These are phyloP conservation scores for Conger conger DNA, from an alignment of 2,113 vertebrate species.

Conservation along the genomic window DNA sequence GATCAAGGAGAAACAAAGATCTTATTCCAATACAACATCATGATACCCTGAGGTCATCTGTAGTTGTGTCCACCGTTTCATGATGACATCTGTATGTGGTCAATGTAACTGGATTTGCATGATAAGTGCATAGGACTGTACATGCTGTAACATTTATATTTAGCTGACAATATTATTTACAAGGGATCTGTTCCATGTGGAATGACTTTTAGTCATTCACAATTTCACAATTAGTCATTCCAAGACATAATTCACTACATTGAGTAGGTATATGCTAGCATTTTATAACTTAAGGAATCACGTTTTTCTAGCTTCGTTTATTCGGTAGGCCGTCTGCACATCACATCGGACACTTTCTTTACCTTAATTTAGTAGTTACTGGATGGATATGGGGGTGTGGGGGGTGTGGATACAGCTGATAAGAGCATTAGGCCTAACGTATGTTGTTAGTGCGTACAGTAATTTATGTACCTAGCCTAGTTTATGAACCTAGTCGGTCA, in stretches of 20 bases:
- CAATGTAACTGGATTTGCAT: background rate
- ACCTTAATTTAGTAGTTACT: too few relatives aligned
- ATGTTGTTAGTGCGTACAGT: too few relatives aligned
- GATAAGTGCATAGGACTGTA: too few relatives aligned
- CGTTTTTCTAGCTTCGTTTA: too few relatives aligned
- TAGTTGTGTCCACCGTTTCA: background rate
- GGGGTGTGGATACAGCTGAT: too few relatives aligned
- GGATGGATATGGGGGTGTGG: too few relatives aligned
- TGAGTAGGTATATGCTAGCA: background rate
- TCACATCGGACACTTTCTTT: too few relatives aligned
- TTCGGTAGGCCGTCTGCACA: too few relatives aligned
- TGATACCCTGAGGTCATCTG: background rate
- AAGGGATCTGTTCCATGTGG: background rate
- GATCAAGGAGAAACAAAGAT: background rate
- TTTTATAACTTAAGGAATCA: too few relatives aligned
- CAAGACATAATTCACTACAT: background rate
- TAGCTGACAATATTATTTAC: background rate
- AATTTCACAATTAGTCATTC: background rate
- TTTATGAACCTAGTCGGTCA: too few relatives aligned
- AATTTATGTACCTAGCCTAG: too few relatives aligned
- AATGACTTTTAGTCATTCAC: background rate
- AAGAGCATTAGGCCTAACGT: too few relatives aligned
- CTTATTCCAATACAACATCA: background rate
- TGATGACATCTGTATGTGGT: background rate
- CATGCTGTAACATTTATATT: background rate